phyloP scores from a whole-genome alignment of 2,888 invertebrate species.

The Peribatodes rhomboidaria region DNA sequence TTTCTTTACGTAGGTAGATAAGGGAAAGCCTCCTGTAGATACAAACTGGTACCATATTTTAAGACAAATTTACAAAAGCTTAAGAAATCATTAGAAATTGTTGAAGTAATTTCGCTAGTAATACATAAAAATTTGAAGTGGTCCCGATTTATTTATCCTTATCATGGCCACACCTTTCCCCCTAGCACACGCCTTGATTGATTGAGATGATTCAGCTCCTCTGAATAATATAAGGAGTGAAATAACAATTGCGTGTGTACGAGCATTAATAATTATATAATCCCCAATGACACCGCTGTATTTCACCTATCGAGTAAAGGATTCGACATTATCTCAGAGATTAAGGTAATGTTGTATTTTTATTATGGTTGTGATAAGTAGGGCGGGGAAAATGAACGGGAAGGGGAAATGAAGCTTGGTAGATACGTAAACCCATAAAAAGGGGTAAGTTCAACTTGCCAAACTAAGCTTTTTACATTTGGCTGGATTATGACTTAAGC shows the following conservation, averaged over 20 bases:
- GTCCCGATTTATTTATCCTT: background rate
- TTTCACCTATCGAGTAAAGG: conserved; percentile 34
- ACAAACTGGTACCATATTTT: too few species aligned
- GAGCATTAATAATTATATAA: conserved; percentile 62
- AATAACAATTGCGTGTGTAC: conserved; percentile 66
- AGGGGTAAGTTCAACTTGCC: background rate
- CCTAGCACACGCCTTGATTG: conserved; percentile 64
- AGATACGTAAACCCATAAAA: background rate
- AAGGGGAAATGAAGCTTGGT: background rate
- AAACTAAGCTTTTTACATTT: too few species aligned
- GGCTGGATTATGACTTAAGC: too few species aligned
- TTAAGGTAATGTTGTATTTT: conserved; percentile 24
- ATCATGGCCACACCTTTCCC: conserved; percentile 43
- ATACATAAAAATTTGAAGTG: background rate
- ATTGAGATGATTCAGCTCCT: conserved; percentile 72
- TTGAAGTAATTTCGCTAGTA: too few species aligned
- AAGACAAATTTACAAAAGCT: too few species aligned
- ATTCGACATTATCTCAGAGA: conserved; percentile 25
- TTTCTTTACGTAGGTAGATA: too few species aligned
- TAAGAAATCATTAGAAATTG: too few species aligned
- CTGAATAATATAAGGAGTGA: conserved; percentile 56
- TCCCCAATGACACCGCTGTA: conserved; percentile 52
- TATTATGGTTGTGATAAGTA: conserved; percentile 6
- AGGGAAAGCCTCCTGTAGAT: too few species aligned
- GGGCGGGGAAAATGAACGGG: background rate